These are phyloP conservation scores for Parnassius glacialis DNA, from an alignment of 2,888 invertebrate species.

Conservation along the genomic window DNA sequence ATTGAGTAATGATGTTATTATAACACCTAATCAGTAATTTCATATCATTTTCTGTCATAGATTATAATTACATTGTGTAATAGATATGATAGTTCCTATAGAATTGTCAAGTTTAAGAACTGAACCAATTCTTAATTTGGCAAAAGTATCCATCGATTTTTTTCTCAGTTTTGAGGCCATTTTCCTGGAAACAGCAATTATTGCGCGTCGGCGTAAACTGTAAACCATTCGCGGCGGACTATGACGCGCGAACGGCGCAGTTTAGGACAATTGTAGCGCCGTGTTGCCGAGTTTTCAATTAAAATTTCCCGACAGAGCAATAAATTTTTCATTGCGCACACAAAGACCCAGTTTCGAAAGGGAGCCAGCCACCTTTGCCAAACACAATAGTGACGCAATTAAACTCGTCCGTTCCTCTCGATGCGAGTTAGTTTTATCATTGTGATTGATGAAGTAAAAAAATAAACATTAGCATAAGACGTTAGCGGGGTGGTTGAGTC, in stretches of 20 bases:
- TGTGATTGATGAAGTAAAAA: conserved; percentile 58
- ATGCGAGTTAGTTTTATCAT: conserved; percentile 32
- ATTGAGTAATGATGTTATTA: no score
- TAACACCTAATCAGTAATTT: no score
- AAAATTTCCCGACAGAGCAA: conserved; percentile 66
- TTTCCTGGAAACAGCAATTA: conserved; percentile 25
- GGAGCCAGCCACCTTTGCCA: conserved; percentile 34
- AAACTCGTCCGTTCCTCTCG: conserved; percentile 39
- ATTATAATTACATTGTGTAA: no score
- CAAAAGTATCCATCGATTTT: background rate
- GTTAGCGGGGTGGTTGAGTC: conserved; percentile 35
- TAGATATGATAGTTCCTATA: no score
- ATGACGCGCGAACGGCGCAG: conserved; percentile 31
- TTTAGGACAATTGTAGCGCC: conserved; percentile 33
- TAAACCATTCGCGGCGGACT: conserved; percentile 31
- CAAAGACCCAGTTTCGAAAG: conserved; percentile 46
- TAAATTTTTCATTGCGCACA: conserved; percentile 67
- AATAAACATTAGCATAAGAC: conserved; percentile 61
- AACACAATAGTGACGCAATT: conserved; percentile 43
- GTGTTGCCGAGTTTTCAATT: conserved; percentile 47
- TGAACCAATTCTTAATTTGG: background rate
- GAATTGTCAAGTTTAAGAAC: no score
- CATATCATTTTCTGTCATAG: no score
- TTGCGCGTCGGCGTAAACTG: conserved; percentile 2
- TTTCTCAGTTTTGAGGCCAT: conserved; percentile 38